Conservation (phyloP, 35 echinoderm and acorn worm genomes). For the Diadema setosum region DNA sequence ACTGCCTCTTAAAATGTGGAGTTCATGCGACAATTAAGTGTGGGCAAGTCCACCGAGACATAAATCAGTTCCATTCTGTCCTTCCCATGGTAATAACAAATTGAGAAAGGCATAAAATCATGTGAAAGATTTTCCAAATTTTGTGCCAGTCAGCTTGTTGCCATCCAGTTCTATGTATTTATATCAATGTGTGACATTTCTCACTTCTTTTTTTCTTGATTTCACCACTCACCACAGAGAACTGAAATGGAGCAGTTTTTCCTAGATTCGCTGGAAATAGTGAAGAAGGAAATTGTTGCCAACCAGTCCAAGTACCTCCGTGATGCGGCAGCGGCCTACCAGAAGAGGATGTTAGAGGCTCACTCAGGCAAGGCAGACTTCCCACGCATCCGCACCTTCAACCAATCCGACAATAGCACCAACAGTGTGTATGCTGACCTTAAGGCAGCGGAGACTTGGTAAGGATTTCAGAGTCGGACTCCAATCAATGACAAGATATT, state of each 20-base stretch:
- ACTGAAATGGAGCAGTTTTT: constrained; percentile 99
- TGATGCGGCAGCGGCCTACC: constrained; percentile 73
- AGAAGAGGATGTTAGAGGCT: constrained; percentile 91
- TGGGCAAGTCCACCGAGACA: too few relatives aligned
- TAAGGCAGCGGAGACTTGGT: constrained; percentile 95
- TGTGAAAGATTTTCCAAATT: too few relatives aligned
- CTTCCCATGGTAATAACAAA: too few relatives aligned
- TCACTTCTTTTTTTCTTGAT: too few relatives aligned
- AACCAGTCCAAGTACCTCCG: constrained; percentile 87
- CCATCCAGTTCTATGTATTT: too few relatives aligned
- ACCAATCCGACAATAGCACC: constrained; percentile 77
- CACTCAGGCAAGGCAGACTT: constrained; percentile 66
- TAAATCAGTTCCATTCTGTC: too few relatives aligned
- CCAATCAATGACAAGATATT: too few relatives aligned
- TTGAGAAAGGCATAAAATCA: too few relatives aligned
- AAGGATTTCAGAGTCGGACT: constrained; percentile 15
- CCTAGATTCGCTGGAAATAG: constrained; percentile 84
- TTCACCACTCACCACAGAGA: constrained; percentile 32
- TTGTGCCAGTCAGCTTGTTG: too few relatives aligned
- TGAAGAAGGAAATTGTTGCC: constrained; percentile 91
- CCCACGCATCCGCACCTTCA: constrained; percentile 86
- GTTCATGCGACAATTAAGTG: too few relatives aligned
- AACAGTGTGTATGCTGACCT: constrained; percentile 94
- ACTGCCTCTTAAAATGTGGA: too few relatives aligned
- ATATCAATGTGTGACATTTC: too few relatives aligned